Evolutionary conservation across 2,888 invertebrate genomes (phyloP).

Genomic region (Orthosia cruda): DNA sequence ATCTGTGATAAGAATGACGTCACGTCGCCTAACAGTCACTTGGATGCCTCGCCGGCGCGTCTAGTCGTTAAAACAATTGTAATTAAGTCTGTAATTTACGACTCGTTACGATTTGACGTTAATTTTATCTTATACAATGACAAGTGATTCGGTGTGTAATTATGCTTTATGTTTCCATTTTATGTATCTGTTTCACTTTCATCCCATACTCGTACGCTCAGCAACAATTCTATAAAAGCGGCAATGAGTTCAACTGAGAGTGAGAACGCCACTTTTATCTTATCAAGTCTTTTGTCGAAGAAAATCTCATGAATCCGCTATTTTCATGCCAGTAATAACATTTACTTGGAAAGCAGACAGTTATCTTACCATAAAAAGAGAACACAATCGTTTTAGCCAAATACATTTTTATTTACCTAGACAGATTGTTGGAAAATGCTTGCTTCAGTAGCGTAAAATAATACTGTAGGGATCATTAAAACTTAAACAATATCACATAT

Average conservation of each 20-base stretch:
- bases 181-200: conserved; percentile 51
- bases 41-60: conserved; percentile 63
- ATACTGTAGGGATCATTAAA: conserved; percentile 53
- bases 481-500: conserved; percentile 65
- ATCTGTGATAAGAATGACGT: conserved; percentile 80
- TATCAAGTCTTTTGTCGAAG: conserved; percentile 51
- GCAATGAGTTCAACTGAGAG: conserved; percentile 52
- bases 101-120: conserved; percentile 77
- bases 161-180: conserved; percentile 67
- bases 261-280: conserved; percentile 53
- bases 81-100: conserved; percentile 85
- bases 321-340: conserved; percentile 60
- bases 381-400: conserved; percentile 41
- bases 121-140: conserved; percentile 79
- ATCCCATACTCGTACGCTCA: conserved; percentile 23
- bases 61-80: conserved; percentile 85
- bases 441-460: conserved; percentile 39
- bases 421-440: conserved; percentile 22
- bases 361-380: conserved; percentile 45
- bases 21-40: conserved; percentile 77
- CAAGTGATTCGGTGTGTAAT: conserved; percentile 75
- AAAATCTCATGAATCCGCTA: conserved; percentile 50
- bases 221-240: conserved; percentile 54
- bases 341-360: conserved; percentile 57
- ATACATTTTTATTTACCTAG: conserved; percentile 47